These are phyloP conservation scores for Murina feae DNA, from an alignment of 2,113 vertebrate genomes.

Conservation along the genomic window DNA sequence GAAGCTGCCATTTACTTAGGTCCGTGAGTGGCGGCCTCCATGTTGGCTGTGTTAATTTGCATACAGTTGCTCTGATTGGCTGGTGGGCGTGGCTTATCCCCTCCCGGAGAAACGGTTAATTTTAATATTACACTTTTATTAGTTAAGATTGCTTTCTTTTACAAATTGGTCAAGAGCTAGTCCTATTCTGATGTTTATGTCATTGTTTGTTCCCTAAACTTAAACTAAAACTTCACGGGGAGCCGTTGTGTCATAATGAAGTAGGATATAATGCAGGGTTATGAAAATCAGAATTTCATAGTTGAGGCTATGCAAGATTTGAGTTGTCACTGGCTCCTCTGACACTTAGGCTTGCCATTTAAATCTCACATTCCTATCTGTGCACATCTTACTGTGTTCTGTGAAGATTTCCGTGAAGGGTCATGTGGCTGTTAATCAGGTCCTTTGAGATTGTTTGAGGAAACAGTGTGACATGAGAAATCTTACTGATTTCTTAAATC, in stretches of 20 bases:
- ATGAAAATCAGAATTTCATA: background rate
- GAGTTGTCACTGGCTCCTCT: background rate
- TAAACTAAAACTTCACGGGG: background rate
- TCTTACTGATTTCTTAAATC: background rate
- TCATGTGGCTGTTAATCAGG: background rate
- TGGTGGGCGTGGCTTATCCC: no score
- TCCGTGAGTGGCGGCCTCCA: no score
- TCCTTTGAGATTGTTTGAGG: background rate
- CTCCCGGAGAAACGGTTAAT: no score
- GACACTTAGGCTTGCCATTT: background rate
- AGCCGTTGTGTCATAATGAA: background rate
- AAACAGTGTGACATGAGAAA: background rate
- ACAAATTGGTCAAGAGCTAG: background rate
- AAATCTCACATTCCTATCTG: background rate
- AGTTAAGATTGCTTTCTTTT: background rate
- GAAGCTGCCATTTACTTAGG: no score
- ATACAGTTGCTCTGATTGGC: no score
- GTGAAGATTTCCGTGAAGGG: background rate
- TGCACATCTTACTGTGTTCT: background rate
- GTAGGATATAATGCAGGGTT: rapidly evolving
- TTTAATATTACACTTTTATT: no score
- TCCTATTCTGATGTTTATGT: background rate
- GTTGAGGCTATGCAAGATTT: background rate
- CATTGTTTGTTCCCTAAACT: background rate
- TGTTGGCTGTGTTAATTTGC: no score